Evolutionary conservation across 2,797 vertebrate species (phyloP).

Genomic region (Strix occidentalis): DNA sequence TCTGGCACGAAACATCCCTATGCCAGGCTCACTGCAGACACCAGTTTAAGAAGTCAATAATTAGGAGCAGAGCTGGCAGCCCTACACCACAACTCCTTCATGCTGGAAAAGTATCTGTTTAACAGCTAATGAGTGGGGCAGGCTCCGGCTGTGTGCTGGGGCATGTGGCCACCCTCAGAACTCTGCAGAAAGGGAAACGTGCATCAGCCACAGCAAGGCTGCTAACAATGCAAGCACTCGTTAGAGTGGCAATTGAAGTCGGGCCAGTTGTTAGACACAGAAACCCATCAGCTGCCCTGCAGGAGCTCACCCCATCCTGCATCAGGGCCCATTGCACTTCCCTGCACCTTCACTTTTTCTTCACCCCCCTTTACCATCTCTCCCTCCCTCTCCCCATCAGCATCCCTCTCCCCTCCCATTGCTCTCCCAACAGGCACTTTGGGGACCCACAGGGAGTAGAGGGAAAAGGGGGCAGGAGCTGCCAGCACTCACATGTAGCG

Average conservation of each 20-base stretch:
- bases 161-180: fast-evolving
- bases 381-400: neutral
- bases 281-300: neutral
- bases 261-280: neutral
- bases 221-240: neutral
- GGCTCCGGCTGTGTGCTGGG: neutral
- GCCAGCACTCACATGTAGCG: constrained; percentile 90
- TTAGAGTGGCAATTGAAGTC: neutral
- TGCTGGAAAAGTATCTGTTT: neutral
- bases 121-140: neutral
- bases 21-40: neutral
- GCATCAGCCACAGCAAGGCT: neutral
- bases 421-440: fast-evolving
- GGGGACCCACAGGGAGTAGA: neutral
- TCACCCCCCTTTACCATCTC: neutral
- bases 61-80: neutral
- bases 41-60: neutral
- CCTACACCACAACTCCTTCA: neutral
- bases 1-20: neutral
- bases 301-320: neutral
- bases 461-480: neutral
- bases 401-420: neutral
- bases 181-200: neutral
- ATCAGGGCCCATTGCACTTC: neutral
- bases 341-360: fast-evolving